Percentiles rank a stretch among this genome's conserved stretches.
phyloP scores from a whole-genome alignment of 2,797 vertebrate species.

The Heteromormyrus szaboi region DNA sequence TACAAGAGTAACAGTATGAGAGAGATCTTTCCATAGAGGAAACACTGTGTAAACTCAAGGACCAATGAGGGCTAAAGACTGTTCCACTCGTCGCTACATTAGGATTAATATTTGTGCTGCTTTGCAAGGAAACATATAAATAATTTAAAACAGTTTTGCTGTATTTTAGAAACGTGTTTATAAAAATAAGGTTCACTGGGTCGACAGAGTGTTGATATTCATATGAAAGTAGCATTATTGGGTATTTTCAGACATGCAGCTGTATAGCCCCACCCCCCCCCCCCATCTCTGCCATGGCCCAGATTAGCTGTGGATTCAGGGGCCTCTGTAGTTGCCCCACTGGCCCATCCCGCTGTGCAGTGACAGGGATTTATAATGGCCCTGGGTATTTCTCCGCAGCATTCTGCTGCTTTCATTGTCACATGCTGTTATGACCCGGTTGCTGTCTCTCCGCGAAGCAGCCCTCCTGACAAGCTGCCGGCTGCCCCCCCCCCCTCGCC shows the following conservation, averaged over 20 bases:
- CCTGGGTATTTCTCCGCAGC: slow-evolving; percentile 29
- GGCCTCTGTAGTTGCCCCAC: not conserved
- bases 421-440: not conserved
- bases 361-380: slow-evolving; percentile 41
- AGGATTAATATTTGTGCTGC: not conserved
- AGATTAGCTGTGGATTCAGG: not conserved
- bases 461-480: not conserved
- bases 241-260: not conserved
- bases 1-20: not conserved
- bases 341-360: not conserved
- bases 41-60: not conserved
- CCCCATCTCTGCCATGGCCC: not conserved
- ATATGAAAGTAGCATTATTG: not conserved
- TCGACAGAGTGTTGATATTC: not conserved
- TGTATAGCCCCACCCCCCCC: not conserved
- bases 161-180: not conserved
- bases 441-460: not conserved
- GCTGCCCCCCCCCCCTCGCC: not conserved
- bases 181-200: not conserved
- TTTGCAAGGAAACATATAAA: not conserved
- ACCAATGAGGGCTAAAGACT: not conserved
- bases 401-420: slow-evolving; percentile 29
- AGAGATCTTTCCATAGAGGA: slow-evolving; percentile 17
- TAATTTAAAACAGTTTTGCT: not conserved
- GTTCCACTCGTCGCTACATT: not conserved